phyloP scores from a whole-genome alignment of 2,797 vertebrate species.

The Poeciliopsis turneri region DNA sequence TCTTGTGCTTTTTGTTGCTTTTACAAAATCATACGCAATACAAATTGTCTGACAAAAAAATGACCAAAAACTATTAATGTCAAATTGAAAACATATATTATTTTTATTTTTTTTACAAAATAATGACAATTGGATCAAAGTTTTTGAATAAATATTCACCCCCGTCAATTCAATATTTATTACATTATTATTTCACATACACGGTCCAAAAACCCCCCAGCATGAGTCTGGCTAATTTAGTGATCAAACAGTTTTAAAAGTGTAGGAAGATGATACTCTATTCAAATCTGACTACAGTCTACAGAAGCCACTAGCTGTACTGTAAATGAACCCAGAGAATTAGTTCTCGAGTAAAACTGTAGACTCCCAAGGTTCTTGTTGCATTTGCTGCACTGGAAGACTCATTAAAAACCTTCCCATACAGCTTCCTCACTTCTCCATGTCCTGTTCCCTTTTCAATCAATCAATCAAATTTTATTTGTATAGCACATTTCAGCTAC shows the following conservation, averaged over 20 bases:
- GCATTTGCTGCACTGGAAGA: conserved; percentile 8
- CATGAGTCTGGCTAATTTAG: background rate
- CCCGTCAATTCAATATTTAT: background rate
- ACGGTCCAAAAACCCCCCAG: background rate
- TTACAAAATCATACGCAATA: background rate
- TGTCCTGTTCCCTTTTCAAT: background rate
- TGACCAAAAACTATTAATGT: background rate
- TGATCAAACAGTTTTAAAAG: background rate
- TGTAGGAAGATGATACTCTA: background rate
- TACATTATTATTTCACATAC: background rate
- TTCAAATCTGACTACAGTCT: conserved; percentile 18
- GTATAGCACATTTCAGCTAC: too few species aligned
- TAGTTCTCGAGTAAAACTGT: conserved; percentile 32
- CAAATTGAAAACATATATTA: background rate
- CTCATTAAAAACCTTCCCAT: conserved; percentile 23
- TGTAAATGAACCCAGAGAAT: conserved; percentile 37
- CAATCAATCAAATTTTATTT: too few species aligned
- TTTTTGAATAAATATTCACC: background rate
- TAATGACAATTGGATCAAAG: background rate
- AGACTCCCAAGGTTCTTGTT: conserved; percentile 14
- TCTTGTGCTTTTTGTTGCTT: too few species aligned
- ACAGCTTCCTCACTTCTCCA: conserved; percentile 18
- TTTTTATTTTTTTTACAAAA: background rate
- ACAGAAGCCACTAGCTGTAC: conserved; percentile 40
- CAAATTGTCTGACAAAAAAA: background rate